A percentile compares a stretch with the other conserved stretches of the same genome.
Evolutionary conservation across 1,140 invertebrate genomes (phyloP).

Genomic region (Heliconius eleuchia): DNA sequence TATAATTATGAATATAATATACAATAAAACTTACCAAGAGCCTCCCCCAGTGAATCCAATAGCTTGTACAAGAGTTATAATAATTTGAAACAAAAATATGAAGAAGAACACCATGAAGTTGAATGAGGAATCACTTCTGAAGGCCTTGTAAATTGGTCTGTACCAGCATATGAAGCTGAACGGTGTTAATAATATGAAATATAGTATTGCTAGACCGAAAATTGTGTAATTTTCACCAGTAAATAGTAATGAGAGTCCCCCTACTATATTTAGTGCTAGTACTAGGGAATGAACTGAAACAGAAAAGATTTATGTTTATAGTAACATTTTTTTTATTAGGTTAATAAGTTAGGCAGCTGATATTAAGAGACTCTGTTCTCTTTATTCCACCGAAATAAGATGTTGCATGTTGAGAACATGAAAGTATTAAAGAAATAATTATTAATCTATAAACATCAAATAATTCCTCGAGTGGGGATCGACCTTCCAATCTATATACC

Average conservation of each 20-base stretch:
- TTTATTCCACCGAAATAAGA: too few relatives aligned
- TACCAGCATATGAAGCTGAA: conserved; percentile 99
- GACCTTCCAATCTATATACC: too few relatives aligned
- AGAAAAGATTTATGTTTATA: conserved; percentile 40
- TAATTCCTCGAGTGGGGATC: too few relatives aligned
- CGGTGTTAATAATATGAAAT: conserved; percentile 95
- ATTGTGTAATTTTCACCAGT: conserved; percentile 85
- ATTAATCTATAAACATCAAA: too few relatives aligned
- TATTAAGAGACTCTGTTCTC: too few relatives aligned
- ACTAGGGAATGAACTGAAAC: conserved; percentile 93
- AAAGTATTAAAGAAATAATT: too few relatives aligned
- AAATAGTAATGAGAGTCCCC: conserved; percentile 88
- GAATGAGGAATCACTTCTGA: conserved; percentile 97
- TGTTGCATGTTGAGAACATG: too few relatives aligned
- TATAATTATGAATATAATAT: too few relatives aligned
- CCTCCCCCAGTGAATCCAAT: conserved; percentile 91
- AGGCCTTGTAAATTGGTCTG: conserved; percentile 86
- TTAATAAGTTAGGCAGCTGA: too few relatives aligned
- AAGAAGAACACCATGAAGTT: conserved; percentile 99
- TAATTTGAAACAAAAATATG: conserved; percentile 98
- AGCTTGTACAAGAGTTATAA: conserved; percentile 93
- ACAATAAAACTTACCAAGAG: conserved; percentile 86
- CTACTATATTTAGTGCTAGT: conserved; percentile 93
- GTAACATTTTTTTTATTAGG: too few relatives aligned
- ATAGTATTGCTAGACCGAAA: conserved; percentile 95